Base-by-base conservation (phyloP, 2,797 vertebrate genomes). In the Calcarius lapponicus region DNA sequence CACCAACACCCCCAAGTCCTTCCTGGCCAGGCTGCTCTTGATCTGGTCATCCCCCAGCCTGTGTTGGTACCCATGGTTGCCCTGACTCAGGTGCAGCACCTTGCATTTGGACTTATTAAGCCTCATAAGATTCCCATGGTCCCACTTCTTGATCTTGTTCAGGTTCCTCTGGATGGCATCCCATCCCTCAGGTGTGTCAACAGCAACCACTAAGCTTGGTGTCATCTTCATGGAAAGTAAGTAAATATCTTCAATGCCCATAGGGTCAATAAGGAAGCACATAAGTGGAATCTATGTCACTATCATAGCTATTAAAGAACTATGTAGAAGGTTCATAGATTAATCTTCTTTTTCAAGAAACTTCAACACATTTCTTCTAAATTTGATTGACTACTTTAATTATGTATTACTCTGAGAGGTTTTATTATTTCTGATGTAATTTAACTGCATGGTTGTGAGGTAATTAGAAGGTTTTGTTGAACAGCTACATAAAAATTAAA, bases 401-500 rank as follows among this genome's bases (percentile, higher is more conserved):
- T 75, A 51, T 36, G 22, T 36, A 62, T 85, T 92, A 73, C 10
- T 80, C 12, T 24, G 51, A 92, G 64, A 42, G 7, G 17, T 69
- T 80, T 92, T 65, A 53, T 72, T 60, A 56, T 3, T 60, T 90
- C 80, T 82, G 20, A 54, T 51, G 7, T 66, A 47, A 80, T 93
- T 80, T 47, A 90, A 88, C 60, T 70, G 40, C 43, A 48, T 10
- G 16, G 11, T 66, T 85, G n/a, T 65, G n/a, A 90, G 31, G 67
- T 81, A 89, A 85, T 87, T 92, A 85, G 62, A 65, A 62, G 13
- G 17, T 70, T 91, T 85, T 65, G 28, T 89, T 89, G 51, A 91
- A 76, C 17, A 62, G 20, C 12, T 66, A 14, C 40, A 70, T 70
- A 92, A 95, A 96, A 91, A 82, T 70, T 84, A 91, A 95, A 85